Conservation (phyloP, 2,113 vertebrate species). For the Boulengeromyrus knoepffleri region DNA sequence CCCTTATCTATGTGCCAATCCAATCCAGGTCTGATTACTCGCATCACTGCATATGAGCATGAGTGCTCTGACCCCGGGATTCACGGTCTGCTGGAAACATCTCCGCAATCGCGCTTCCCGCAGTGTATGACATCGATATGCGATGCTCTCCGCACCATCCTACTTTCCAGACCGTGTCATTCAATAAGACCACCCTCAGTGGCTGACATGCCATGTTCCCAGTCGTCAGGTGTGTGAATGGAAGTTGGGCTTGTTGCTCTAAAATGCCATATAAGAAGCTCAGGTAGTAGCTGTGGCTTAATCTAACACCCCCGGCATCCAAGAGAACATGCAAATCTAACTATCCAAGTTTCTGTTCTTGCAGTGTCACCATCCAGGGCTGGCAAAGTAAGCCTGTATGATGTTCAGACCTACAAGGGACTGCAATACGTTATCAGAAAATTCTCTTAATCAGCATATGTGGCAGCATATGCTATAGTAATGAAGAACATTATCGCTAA, state of each 20-base stretch:
- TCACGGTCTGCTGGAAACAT: background rate
- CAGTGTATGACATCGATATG: background rate
- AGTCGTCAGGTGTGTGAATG: conserved; percentile 23
- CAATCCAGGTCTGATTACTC: background rate
- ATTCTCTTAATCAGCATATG: background rate
- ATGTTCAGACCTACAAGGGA: background rate
- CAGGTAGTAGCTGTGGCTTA: background rate
- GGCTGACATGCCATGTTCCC: background rate
- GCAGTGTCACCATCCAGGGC: background rate
- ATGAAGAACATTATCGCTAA: background rate
- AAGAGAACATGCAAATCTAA: background rate
- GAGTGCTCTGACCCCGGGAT: background rate
- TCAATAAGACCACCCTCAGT: conserved; percentile 41
- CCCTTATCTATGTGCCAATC: background rate
- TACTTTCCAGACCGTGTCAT: conserved; percentile 49
- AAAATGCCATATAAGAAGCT: background rate
- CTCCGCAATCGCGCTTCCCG: too few species aligned
- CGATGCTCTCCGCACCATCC: conserved; percentile 18
- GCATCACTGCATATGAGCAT: background rate
- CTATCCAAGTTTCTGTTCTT: background rate
- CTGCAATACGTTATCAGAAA: background rate
- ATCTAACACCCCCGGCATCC: background rate
- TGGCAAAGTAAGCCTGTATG: background rate
- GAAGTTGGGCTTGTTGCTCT: background rate
- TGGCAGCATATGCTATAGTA: background rate